Evolutionary conservation across 2,888 invertebrate genomes (phyloP), one percentile per base, ranked within the genome.

Genomic region (Euclidia mi): DNA sequence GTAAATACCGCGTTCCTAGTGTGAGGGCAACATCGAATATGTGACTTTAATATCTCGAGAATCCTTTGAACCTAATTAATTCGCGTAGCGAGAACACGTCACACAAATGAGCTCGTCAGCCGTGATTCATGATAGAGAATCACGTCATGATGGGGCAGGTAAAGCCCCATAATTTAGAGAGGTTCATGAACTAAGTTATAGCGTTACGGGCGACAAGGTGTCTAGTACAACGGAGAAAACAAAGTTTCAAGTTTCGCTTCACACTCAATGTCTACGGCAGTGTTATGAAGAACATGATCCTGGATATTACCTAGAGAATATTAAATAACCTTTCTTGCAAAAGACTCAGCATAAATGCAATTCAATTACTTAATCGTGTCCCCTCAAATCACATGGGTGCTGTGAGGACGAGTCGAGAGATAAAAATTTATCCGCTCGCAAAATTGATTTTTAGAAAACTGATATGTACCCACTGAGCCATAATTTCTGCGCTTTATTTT

Each of bases 111-210:
- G 65, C 57, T 67, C 74, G 65, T 67, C 70, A 64, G 65, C 25
- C 53, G 63, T 72, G 71, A 69, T 70, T 71, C 67, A 73, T 68
- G 65, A 58, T 58, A 46, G 62, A 55, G 60, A 66, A 76, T 69
- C 71, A 73, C 73, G 71, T 67, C 75, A 65, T 72, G 76, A 75
- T 74, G 71, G 64, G 71, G 64, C 65, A 73, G 60, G 66, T 66
- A 71, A 66, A 71, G 72, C 65, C 60, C 52, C 71, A 71, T 78
- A 72, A 79, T 80, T 74, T 73, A 71, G 71, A 66, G 73, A 65
- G 60, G 67, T 65, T 62, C 57, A 66, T 61, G 61, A 65, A 73
- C 65, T 64, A 55, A 65, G 42, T 62, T 58, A 58, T 51, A 53
- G 62, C 56, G 60, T 63, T 71, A 75, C 65, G 56, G 60, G 59